These are phyloP conservation scores for Copidosoma floridanum DNA, from an alignment of 1,140 invertebrate genomes.

Conservation along the genomic window DNA sequence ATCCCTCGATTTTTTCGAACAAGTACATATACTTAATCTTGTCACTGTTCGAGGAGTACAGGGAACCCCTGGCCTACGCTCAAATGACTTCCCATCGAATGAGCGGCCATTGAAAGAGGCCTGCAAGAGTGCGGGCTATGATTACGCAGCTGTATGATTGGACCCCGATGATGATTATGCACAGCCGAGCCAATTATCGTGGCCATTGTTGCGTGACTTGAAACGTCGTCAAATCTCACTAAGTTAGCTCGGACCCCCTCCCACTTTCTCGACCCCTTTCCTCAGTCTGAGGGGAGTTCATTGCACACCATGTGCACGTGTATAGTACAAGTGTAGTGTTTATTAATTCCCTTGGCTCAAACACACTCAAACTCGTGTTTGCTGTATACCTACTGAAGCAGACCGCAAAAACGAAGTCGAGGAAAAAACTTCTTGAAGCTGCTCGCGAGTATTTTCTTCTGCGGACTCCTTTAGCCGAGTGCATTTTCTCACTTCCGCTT, in stretches of 20 bases:
- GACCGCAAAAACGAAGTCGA: neutral
- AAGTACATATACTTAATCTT: no score
- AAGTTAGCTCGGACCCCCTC: conserved; percentile 24
- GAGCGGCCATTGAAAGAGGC: no score
- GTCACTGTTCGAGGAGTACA: no score
- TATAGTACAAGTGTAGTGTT: neutral
- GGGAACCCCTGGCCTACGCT: no score
- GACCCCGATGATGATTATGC: conserved; percentile 21
- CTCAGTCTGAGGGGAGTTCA: no score
- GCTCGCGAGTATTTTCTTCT: no score
- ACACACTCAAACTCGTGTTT: neutral
- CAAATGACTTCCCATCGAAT: no score
- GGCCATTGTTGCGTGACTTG: conserved; percentile 23
- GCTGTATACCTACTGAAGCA: neutral
- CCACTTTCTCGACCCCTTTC: conserved; percentile 3
- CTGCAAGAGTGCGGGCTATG: neutral
- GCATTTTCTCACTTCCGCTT: neutral
- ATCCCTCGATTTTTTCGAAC: neutral
- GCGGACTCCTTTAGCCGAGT: neutral
- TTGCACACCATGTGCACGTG: no score
- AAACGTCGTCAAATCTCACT: conserved; percentile 30
- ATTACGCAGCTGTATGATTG: conserved; percentile 23
- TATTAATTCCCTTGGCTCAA: conserved; percentile 20
- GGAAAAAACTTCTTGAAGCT: no score
- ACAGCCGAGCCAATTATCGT: conserved; percentile 23